These are phyloP conservation scores for Pontoporia blainvillei DNA, from an alignment of 2,113 vertebrate species.

Conservation along the genomic window DNA sequence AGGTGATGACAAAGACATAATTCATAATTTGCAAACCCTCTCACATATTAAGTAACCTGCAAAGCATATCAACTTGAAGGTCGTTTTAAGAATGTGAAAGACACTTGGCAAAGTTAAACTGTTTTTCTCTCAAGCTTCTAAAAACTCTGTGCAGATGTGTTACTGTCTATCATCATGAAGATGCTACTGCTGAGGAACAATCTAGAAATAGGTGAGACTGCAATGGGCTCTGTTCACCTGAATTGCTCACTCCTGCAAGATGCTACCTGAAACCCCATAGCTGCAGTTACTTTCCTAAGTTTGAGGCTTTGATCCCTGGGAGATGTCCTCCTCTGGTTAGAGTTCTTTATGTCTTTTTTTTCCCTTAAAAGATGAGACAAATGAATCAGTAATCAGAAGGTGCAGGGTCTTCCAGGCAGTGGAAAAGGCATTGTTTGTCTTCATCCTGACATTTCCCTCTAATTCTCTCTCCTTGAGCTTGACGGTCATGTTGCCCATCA, in stretches of 20 bases:
- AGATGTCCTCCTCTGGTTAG: neutral
- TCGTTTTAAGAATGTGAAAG: neutral
- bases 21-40: neutral
- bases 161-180: neutral
- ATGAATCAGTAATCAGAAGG: neutral
- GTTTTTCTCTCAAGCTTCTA: neutral
- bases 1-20: neutral
- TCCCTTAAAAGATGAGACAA: neutral
- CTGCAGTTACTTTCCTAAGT: neutral
- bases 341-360: neutral
- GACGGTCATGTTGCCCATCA: neutral
- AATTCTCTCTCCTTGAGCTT: neutral
- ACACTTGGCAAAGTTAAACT: neutral
- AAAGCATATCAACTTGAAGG: slow-evolving; percentile 22
- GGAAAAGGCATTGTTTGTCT: neutral
- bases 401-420: neutral
- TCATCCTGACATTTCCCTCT: neutral
- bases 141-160: neutral
- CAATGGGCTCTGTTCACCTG: neutral
- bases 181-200: neutral
- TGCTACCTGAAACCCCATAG: neutral
- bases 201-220: neutral
- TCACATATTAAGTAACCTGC: neutral
- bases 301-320: neutral
- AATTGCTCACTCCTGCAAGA: neutral